These are phyloP conservation scores for Noctua janthe DNA, from an alignment of 2,888 invertebrate species.

Conservation along the genomic window DNA sequence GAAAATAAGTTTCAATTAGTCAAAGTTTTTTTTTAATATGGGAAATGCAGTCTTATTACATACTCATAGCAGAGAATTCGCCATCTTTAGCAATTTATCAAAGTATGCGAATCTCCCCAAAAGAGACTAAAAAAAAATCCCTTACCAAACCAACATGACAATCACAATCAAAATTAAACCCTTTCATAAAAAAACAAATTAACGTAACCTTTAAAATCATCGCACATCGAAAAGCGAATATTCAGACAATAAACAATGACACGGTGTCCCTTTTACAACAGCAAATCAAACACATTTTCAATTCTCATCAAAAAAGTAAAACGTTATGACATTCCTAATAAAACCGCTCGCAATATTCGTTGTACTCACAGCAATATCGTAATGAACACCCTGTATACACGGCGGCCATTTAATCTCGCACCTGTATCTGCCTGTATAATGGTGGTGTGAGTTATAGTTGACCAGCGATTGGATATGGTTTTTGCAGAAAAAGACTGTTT, in stretches of 20 bases:
- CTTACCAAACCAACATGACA: slow-evolving; percentile 6
- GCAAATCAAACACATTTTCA: slow-evolving; percentile 88
- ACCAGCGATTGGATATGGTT: slow-evolving; percentile 50
- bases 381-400: slow-evolving; percentile 90
- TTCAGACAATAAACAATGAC: slow-evolving; percentile 79
- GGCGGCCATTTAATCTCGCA: slow-evolving; percentile 90
- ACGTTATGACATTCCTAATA: slow-evolving; percentile 88
- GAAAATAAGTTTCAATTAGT: not conserved
- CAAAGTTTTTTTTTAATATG: not conserved
- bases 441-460: slow-evolving; percentile 61
- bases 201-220: slow-evolving; percentile 66
- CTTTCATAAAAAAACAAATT: slow-evolving; percentile 61
- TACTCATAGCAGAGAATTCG: not conserved
- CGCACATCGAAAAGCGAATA: slow-evolving; percentile 57
- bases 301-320: slow-evolving; percentile 89
- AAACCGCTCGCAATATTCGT: slow-evolving; percentile 86
- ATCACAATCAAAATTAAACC: slow-evolving; percentile 62
- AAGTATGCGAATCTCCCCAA: not conserved
- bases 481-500: not conserved
- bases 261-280: slow-evolving; percentile 69
- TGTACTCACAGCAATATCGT: slow-evolving; percentile 88
- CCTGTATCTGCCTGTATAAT: slow-evolving; percentile 87
- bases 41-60: not conserved
- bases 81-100: not conserved
- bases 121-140: not conserved